Evolutionary conservation across 2,113 vertebrate genomes (phyloP), one percentile per base, ranked within the genome.

Genomic region (Poeciliopsis turrubarensis): DNA sequence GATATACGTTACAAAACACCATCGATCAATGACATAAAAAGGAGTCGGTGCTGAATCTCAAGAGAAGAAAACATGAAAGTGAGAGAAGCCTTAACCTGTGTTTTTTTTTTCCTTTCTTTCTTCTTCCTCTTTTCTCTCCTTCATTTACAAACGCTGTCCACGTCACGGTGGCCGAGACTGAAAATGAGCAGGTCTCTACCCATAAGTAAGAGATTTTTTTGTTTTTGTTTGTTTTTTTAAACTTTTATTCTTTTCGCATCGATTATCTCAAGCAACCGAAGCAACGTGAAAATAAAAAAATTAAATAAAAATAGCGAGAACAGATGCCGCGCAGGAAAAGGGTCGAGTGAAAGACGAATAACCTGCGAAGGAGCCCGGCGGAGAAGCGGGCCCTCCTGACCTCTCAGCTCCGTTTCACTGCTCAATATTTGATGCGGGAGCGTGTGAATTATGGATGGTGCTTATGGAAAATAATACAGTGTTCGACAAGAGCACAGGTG

Each of bases 391-490:
- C 64, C 64, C 54, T 75, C 70, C 80, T 79, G 85, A 86, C 83
- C 86, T 90, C 82, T 92, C 87, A 80, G 87, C 88, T 86, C 87
- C 70, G 81, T 89, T 86, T 68, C 85, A 60, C 80, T 27, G 63
- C 72, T 92, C 67, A 91, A 92, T 90, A 91, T 91, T 92, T 90
- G 72, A 94, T 91, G 80, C 47, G 27, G 2, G 67, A 8, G 72
- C 32, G 1, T 37, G 64, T 93, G 75, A 91, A 94, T 92, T 88
- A 91, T 92, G 65, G 30, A 93, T 90, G 83, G 77, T 88, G 89
- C 91, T 92, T 91, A 90, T 85, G 79, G 86, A 90, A 91, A 91
- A 92, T 81, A 91, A 92, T 86, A 80, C 78, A 57, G 34, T 79
- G 82, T 91, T 89, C 73, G 63, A 92, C 91, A 90, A 73, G 81